Evolutionary conservation across 2,113 vertebrate genomes (phyloP), one percentile per base, ranked within the genome.

Genomic region (Psophia crepitans): DNA sequence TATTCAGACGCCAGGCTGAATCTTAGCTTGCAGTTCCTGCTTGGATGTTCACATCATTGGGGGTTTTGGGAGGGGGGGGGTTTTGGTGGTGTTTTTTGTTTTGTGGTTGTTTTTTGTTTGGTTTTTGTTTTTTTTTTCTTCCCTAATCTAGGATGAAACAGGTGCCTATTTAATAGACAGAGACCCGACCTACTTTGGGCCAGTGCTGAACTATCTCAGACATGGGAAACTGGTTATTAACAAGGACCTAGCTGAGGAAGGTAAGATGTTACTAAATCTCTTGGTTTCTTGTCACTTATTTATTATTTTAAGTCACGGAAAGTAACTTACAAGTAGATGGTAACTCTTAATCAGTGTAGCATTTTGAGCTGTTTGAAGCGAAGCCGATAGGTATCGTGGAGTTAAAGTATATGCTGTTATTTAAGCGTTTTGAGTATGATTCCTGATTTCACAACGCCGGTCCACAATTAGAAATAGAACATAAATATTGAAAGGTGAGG

Each of bases 151-250:
- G 99, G 99, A 99, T 98, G 99, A 99, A 97, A 99, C 99, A 16
- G 99, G 99, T 98, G 99, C 99, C 97, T 99, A 99, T 98, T 98
- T 99, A 97, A 99, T 99, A 89, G 99, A 99, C 98, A 97, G 99
- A 98, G 99, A 99, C 96, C 99, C 99, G 6, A 99, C 99, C 48
- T 99, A 99, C 97, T 99, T 99, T 70, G 99, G 99, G 90, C 99
- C 99, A 14, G 99, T 99, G 93, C 98, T 99, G 77, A 99, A 99
- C 98, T 99, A 99, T 98, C 95, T 99, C 97, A 98, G 99, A 97
- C 99, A 99, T 2, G 99, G 99, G 48, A 99, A 99, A 95, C 98
- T 99, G 97, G 99, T 99, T 96, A 99, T 99, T 95, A 99, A 99
- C 98, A 99, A 98, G 98, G 99, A 99, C 96, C 98, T 99, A 28